phyloP scores from a whole-genome alignment of 2,888 invertebrate genomes.

The Sinodicranocentrus sp. region DNA sequence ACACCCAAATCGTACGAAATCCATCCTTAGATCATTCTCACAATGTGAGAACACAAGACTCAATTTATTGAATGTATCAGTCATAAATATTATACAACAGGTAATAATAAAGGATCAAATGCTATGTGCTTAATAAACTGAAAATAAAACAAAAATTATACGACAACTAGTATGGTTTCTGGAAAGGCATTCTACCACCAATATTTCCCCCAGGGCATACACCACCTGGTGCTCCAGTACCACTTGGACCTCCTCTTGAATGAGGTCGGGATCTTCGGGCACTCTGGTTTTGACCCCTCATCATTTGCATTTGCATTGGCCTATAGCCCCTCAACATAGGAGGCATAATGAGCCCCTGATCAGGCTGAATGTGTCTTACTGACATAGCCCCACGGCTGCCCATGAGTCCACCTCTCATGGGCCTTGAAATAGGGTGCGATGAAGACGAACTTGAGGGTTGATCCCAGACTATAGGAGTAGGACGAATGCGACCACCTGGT shows the following conservation, averaged over 20 bases:
- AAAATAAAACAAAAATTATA: no score
- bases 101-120: no score
- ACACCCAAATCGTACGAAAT: no score
- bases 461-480: slow-evolving; percentile 76
- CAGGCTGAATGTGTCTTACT: slow-evolving; percentile 56
- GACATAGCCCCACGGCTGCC: slow-evolving; percentile 49
- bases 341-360: slow-evolving; percentile 57
- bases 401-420: slow-evolving; percentile 48
- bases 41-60: no score
- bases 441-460: slow-evolving; percentile 74
- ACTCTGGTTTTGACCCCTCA: slow-evolving; percentile 67
- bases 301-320: slow-evolving; percentile 58
- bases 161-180: slow-evolving; percentile 52
- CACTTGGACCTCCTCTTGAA: slow-evolving; percentile 65
- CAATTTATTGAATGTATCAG: no score
- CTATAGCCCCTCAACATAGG: slow-evolving; percentile 65
- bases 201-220: slow-evolving; percentile 42
- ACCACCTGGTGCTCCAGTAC: slow-evolving; percentile 17
- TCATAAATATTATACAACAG: slow-evolving; percentile 15
- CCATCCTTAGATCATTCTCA: no score
- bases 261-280: slow-evolving; percentile 74
- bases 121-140: no score
- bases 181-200: slow-evolving; percentile 62
- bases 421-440: slow-evolving; percentile 48
- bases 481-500: slow-evolving; percentile 67